Percentiles rank a stretch among this genome's conserved stretches.
phyloP scores from a whole-genome alignment of 2,888 invertebrate genomes.

The Dynastes grantii region DNA sequence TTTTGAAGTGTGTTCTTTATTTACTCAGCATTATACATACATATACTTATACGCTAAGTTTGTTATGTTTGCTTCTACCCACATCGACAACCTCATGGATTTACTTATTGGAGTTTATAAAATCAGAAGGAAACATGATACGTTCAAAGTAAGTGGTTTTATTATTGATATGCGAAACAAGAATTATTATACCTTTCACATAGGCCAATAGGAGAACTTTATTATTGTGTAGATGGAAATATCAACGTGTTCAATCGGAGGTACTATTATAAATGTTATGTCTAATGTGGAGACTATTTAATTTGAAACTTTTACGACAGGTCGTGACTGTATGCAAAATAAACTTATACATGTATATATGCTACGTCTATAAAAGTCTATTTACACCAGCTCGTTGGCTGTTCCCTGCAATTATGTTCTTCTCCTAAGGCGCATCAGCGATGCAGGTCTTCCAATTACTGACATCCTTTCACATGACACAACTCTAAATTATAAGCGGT shows the following conservation, averaged over 20 bases:
- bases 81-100: conserved; percentile 45
- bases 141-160: conserved; percentile 38
- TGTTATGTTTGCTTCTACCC: conserved; percentile 45
- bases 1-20: conserved; percentile 38
- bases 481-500: conserved; percentile 12
- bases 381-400: conserved; percentile 7
- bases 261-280: conserved; percentile 6
- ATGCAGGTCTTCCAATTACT: conserved; percentile 39
- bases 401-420: conserved; percentile 13
- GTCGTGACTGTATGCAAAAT: conserved; percentile 46
- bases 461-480: conserved; percentile 31
- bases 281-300: conserved; percentile 33
- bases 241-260: not conserved
- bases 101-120: conserved; percentile 49
- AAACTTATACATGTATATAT: not conserved
- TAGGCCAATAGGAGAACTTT: not conserved
- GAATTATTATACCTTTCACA: conserved; percentile 2
- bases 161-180: conserved; percentile 9
- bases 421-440: conserved; percentile 3
- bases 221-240: conserved; percentile 13
- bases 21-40: conserved; percentile 21
- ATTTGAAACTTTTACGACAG: conserved; percentile 40
- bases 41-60: conserved; percentile 39
- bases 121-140: conserved; percentile 39
- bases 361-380: conserved; percentile 14